Conservation (phyloP, 2,888 invertebrate genomes). For the Cephus spinipes region DNA sequence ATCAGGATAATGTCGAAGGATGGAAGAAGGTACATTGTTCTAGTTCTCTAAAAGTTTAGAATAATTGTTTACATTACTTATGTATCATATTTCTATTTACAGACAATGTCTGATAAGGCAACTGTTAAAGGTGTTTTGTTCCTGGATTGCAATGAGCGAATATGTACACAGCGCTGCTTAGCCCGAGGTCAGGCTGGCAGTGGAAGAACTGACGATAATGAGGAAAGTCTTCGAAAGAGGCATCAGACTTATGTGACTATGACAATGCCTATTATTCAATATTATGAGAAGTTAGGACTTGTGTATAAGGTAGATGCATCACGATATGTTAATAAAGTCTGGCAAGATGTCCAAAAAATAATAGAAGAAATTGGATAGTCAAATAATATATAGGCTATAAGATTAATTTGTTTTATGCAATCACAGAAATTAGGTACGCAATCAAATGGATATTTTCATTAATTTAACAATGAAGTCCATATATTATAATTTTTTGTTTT, state of each 20-base stretch:
- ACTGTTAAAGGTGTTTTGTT: constrained; percentile 90
- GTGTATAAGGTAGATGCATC: constrained; percentile 84
- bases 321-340: constrained; percentile 75
- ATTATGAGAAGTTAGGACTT: constrained; percentile 78
- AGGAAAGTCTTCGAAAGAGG: constrained; percentile 87
- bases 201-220: constrained; percentile 94
- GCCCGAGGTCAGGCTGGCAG: constrained; percentile 89
- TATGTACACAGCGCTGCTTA: constrained; percentile 88
- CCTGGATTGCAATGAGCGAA: constrained; percentile 88
- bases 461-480: too few species aligned
- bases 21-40: constrained; percentile 75
- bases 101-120: constrained; percentile 84
- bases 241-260: constrained; percentile 87
- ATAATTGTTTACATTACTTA: background rate
- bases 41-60: background rate
- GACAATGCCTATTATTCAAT: constrained; percentile 90
- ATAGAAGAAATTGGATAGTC: constrained; percentile 65
- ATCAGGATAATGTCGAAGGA: constrained; percentile 95
- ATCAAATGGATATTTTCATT: too few species aligned
- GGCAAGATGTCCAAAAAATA: constrained; percentile 70
- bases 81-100: constrained; percentile 27
- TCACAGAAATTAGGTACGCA: too few species aligned
- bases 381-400: background rate
- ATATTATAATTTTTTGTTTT: too few species aligned
- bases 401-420: background rate